Base-by-base conservation (phyloP, 92 coral and sea anemone species). In the Phenganax marumi region DNA sequence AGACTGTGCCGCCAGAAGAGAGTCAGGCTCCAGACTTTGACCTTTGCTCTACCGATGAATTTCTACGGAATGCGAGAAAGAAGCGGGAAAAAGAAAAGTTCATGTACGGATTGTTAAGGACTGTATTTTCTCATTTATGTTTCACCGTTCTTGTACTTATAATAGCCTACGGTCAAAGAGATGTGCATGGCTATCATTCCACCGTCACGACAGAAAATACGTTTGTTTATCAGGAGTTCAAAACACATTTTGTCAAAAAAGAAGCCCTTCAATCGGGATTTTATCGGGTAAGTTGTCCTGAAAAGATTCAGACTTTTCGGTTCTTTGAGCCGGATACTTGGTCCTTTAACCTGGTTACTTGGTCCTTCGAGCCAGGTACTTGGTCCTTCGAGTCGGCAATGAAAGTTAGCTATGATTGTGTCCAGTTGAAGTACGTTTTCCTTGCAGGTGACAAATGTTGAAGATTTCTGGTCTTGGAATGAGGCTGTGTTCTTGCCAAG, bases 381-480 rank as follows among this genome's bases (percentile, higher is more conserved):
- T 6, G 13, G 57, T 69, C 43, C 70, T 0, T 43, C 39, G 8
- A 75, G 9, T 78, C 51, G 53, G 47, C 9, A 3, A 10, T 50
- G 17, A 33, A 8, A 12, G 56, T 33, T 33, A 33, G 43, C n/a
- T n/a, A n/a, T n/a, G n/a, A n/a, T 33, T 33, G 43, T 33, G 43
- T 33, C 43, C 43, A 33, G 43, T 5, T 33, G 2, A 33, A 33
- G 43, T 33, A 33, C 46, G 10, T 14, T 33, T 73, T n/a, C 17
- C 10, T 10, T 39, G 12, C 21, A 91, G 95, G 84, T 89, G 3
- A 24, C 77, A 24, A 89, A 86, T 75, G 87, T 85, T 24, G 53
- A 87, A 22, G 93, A 95, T 70, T 76, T 95, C 73, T 95, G 98
- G 98, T 84, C 54, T 47, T 95, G 98, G 98, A 75, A 82, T 52